These are phyloP conservation scores for Trichosurus vulpecula DNA, from an alignment of 2,797 vertebrate species.

Conservation along the genomic window DNA sequence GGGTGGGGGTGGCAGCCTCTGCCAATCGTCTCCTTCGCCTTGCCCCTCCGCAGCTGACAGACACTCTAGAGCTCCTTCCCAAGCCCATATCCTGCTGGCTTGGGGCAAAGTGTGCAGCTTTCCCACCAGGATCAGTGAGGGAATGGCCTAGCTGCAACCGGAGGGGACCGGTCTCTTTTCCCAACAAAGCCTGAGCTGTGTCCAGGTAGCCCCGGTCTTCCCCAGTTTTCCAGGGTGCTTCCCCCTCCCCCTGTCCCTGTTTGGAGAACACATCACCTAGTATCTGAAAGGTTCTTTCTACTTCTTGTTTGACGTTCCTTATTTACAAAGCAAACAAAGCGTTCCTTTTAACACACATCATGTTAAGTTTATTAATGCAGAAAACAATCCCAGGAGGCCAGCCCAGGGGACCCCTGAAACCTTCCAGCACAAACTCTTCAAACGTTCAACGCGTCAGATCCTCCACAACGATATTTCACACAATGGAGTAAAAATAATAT, in stretches of 20 bases:
- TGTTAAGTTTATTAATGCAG: constrained; percentile 90
- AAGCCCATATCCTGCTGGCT: constrained; percentile 74
- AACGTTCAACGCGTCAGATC: constrained; percentile 86
- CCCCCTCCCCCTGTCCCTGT: background rate
- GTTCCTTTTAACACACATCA: constrained; percentile 88
- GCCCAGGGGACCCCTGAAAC: constrained; percentile 85
- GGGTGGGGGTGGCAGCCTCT: background rate
- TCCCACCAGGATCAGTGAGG: constrained; percentile 75
- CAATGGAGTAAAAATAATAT: constrained; percentile 93
- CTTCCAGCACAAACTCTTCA: constrained; percentile 89
- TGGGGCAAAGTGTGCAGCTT: constrained; percentile 67
- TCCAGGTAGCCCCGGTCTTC: constrained; percentile 55
- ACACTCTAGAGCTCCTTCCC: constrained; percentile 61
- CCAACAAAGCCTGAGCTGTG: constrained; percentile 66
- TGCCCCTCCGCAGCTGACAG: constrained; percentile 41
- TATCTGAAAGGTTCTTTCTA: constrained; percentile 82
- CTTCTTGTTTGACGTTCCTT: constrained; percentile 87
- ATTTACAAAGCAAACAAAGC: constrained; percentile 90
- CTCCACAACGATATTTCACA: constrained; percentile 91
- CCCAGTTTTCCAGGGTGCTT: constrained; percentile 70
- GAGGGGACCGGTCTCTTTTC: constrained; percentile 72
- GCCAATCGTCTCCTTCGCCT: background rate
- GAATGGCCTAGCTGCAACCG: constrained; percentile 63
- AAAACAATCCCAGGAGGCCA: constrained; percentile 88
- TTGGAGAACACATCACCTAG: constrained; percentile 81